Conservation (phyloP, 2,797 vertebrate genomes). For the Melanogrammus aeglefinus region DNA sequence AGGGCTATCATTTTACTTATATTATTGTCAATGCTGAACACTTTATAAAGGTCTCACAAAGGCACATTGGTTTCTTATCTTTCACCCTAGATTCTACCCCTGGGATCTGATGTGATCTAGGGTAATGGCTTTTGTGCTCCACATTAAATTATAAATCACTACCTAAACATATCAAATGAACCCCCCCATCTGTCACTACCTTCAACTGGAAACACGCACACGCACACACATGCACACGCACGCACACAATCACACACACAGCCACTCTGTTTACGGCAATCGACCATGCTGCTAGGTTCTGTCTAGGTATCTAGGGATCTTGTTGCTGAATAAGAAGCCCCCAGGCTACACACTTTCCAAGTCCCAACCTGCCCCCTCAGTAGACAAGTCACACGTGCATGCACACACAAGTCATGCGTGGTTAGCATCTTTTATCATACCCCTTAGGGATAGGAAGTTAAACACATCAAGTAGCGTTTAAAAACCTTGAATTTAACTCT, state of each 20-base stretch:
- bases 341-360: background rate
- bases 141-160: background rate
- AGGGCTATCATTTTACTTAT: background rate
- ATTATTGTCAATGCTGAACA: background rate
- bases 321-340: background rate
- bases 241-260: background rate
- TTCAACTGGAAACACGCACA: background rate
- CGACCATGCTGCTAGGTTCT: background rate
- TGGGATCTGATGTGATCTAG: background rate
- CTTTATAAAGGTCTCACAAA: background rate
- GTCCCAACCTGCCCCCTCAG: background rate
- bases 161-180: constrained; percentile 1
- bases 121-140: background rate
- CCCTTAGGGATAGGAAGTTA: background rate
- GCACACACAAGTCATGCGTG: background rate
- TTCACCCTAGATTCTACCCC: background rate
- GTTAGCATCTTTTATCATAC: background rate
- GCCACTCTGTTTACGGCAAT: background rate
- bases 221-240: constrained; percentile 2
- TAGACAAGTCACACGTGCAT: background rate
- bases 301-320: background rate
- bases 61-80: background rate
- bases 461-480: background rate
- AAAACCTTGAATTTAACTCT: background rate
- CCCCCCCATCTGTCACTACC: background rate